phyloP scores from a whole-genome alignment of 2,797 vertebrate genomes.

The Bradypodion pumilum region DNA sequence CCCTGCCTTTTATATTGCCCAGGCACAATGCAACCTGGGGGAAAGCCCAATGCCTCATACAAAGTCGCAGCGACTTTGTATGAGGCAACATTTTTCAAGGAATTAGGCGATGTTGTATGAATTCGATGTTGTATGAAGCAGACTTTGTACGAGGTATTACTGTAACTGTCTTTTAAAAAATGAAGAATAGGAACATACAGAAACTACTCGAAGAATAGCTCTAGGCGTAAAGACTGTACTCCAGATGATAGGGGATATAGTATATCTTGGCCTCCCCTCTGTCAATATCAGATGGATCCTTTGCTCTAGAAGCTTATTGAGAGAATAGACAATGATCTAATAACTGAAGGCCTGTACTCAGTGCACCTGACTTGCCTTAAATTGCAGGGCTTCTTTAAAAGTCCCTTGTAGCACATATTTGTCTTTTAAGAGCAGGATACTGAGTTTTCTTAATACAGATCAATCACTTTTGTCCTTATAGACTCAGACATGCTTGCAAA shows the following conservation, averaged over 20 bases:
- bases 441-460: background rate
- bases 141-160: no score
- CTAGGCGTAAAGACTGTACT: background rate
- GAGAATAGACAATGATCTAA: background rate
- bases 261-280: background rate
- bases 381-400: background rate
- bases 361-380: background rate
- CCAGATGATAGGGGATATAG: background rate
- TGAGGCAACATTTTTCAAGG: no score
- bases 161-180: conserved; percentile 45
- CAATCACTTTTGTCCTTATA: background rate
- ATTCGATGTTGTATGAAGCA: no score
- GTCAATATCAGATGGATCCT: background rate
- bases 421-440: background rate
- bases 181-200: background rate
- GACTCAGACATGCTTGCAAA: background rate
- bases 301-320: background rate
- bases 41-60: no score
- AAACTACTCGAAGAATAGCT: background rate
- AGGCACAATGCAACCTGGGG: no score
- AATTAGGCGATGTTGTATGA: no score
- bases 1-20: no score
- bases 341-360: background rate
- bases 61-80: no score
- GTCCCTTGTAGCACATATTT: background rate